phyloP scores from a whole-genome alignment of 2,797 vertebrate genomes.

The Phyllotis vaccarum region DNA sequence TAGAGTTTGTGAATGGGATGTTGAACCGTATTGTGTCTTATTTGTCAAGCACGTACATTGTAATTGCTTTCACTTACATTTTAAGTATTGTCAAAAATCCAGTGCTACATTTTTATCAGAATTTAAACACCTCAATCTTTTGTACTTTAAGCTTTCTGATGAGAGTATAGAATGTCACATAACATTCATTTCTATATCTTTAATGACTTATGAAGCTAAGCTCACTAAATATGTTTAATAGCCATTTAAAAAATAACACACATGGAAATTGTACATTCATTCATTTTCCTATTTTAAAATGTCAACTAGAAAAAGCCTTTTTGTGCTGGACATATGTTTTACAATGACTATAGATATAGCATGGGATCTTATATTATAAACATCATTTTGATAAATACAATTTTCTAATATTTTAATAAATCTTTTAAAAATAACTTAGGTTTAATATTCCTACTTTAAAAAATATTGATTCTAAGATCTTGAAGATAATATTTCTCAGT shows the following conservation, averaged over 20 bases:
- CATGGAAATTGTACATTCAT: background rate
- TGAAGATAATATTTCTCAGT: background rate
- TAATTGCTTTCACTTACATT: background rate
- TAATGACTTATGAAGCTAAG: background rate
- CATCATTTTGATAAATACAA: background rate
- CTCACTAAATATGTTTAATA: background rate
- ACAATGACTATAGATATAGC: background rate
- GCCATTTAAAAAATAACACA: background rate
- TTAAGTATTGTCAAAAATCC: background rate
- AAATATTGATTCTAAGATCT: background rate
- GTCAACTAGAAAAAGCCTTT: background rate
- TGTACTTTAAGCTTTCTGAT: background rate
- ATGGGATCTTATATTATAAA: background rate
- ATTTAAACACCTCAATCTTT: background rate
- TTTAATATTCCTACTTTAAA: background rate
- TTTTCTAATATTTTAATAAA: slow-evolving; percentile 4
- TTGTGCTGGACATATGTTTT: background rate
- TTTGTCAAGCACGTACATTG: background rate
- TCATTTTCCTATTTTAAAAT: background rate
- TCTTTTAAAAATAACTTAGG: background rate
- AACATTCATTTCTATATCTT: background rate
- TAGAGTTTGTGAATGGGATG: background rate
- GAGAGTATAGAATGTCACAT: background rate
- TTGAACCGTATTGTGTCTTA: background rate
- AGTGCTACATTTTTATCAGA: background rate